Conservation (phyloP, 2,888 invertebrate genomes). For the Tetragonula carbonaria region DNA sequence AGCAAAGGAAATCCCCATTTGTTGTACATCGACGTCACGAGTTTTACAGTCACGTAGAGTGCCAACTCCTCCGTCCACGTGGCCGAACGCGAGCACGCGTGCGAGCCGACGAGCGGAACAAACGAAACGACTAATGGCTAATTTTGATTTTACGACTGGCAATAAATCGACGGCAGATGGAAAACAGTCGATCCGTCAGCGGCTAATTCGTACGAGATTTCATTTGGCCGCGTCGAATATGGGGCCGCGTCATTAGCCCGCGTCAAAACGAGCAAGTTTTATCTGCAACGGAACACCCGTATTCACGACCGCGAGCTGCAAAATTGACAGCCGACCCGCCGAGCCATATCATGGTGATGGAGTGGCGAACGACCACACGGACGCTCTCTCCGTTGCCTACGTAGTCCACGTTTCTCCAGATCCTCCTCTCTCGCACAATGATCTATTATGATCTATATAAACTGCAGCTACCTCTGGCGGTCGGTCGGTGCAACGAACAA, state of each 20-base stretch:
- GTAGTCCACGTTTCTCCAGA: not conserved
- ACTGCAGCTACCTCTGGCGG: not conserved
- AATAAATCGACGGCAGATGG: constrained; percentile 50
- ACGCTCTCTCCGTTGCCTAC: constrained; percentile 41
- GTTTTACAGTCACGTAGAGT: not conserved
- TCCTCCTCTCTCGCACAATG: not conserved
- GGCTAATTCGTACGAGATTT: constrained; percentile 51
- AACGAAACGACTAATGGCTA: not conserved
- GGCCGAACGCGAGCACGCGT: not conserved
- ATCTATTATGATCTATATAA: not conserved
- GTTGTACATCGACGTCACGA: not conserved
- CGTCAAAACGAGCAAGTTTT: constrained; percentile 63
- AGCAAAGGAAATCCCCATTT: too few species aligned
- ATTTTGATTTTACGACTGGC: constrained; percentile 20
- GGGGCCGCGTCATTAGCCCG: constrained; percentile 59
- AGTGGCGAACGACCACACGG: constrained; percentile 64
- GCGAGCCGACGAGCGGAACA: not conserved
- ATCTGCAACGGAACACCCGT: constrained; percentile 62
- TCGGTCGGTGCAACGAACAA: not conserved
- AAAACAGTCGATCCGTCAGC: constrained; percentile 30
- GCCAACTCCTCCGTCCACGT: not conserved
- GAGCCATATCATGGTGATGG: constrained; percentile 69
- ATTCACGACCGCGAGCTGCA: constrained; percentile 67
- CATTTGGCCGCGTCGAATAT: constrained; percentile 42
- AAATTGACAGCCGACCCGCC: constrained; percentile 71